Evolutionary conservation across 2,888 invertebrate genomes (phyloP), one percentile per base, ranked within the genome.

Genomic region (Chrysolina haemoptera): DNA sequence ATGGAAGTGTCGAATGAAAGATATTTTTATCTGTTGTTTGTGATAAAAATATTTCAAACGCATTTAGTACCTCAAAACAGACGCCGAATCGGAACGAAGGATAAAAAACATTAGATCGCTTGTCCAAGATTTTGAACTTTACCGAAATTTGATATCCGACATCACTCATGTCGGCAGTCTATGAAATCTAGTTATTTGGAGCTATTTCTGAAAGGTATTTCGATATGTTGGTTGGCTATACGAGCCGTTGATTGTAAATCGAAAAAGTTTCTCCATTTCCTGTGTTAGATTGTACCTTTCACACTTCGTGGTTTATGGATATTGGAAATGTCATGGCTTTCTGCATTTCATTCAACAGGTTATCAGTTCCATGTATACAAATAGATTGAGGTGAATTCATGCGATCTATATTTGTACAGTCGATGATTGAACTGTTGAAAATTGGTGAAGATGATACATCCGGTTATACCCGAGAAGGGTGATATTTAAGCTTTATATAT

Each of bases 251-350:
- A 53, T 53, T 20, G 20, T 18, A 53, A 53, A 53, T 53, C 53
- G 53, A 53, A 53, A 53, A 53, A 53, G 53, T 53, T 53, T 53
- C 53, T 53, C 53, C 20, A 53, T 53, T 53, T 53, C 53, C 53
- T 53, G 53, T 18, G 53, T 20, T 20, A n/a, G 53, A 53, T 53
- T 53, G 53, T 20, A 53, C 53, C 6, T 53, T 53, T 53, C 22
- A 53, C 18, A 8, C 53, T 18, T 9, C 20, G 20, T 53, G 53
- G 53, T 53, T 53, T 53, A 53, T 53, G 53, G 20, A 18, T 14
- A 53, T 53, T 22, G 53, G 53, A 53, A 18, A 53, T 53, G 20
- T 53, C 11, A 18, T 53, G 53, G 20, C 35, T 53, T 53, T 50
- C 9, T 9, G 20, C 2, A 53, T 53, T 11, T 53, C 20, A 53